Evolutionary conservation across 2,888 invertebrate species (phyloP).

Genomic region (Endomychus coccineus): DNA sequence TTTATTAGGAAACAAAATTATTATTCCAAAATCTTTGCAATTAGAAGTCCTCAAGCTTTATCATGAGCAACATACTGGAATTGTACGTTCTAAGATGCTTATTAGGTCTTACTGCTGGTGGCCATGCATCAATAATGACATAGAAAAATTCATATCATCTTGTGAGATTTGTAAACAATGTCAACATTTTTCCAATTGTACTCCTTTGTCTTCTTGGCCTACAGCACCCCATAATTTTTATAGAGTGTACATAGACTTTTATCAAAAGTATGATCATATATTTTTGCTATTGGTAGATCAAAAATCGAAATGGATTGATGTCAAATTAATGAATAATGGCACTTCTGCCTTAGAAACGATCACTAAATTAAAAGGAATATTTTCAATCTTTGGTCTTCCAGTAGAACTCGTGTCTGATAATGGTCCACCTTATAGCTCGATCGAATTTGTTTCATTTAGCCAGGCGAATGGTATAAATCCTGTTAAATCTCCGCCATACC

Average conservation of each 20-base stretch:
- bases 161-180: slow-evolving; percentile 11
- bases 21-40: slow-evolving; percentile 21
- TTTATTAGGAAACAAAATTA: slow-evolving; percentile 19
- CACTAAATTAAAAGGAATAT: slow-evolving; percentile 19
- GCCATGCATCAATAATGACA: slow-evolving; percentile 30
- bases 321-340: slow-evolving; percentile 21
- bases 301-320: slow-evolving; percentile 24
- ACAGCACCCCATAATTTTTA: too few species aligned
- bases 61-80: slow-evolving; percentile 31
- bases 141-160: slow-evolving; percentile 13
- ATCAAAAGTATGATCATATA: slow-evolving; percentile 10
- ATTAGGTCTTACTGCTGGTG: slow-evolving; percentile 34
- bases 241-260: too few species aligned
- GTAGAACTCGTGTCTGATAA: slow-evolving; percentile 22
- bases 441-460: slow-evolving; percentile 21
- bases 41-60: slow-evolving; percentile 22
- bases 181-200: too few species aligned
- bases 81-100: slow-evolving; percentile 28
- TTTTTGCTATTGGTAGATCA: slow-evolving; percentile 21
- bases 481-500: slow-evolving; percentile 21
- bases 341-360: slow-evolving; percentile 18
- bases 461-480: slow-evolving; percentile 24
- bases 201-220: too few species aligned
- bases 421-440: slow-evolving; percentile 23
- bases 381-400: slow-evolving; percentile 22